A percentile compares a stretch with the other conserved stretches of the same genome.
Evolutionary conservation across 2,797 vertebrate species (phyloP).

Genomic region (Cuculus canorus): DNA sequence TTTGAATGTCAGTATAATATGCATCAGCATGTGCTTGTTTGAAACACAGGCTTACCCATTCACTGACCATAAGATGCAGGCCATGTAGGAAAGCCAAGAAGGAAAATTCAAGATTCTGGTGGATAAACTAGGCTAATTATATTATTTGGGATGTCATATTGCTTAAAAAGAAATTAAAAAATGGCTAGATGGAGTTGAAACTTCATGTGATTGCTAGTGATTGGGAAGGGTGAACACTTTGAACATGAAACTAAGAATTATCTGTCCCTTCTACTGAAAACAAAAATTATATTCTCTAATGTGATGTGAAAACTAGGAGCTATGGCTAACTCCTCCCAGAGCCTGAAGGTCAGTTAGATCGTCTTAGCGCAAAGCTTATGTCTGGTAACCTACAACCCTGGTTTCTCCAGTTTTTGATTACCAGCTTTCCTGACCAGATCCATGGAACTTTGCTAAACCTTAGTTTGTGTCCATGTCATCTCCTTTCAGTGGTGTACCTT

Average conservation of each 20-base stretch:
- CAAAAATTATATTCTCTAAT: neutral
- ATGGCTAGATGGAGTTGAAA: neutral
- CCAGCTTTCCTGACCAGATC: neutral
- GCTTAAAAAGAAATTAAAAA: neutral
- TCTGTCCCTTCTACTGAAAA: neutral
- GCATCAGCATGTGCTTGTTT: neutral
- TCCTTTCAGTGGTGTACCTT: neutral
- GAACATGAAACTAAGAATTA: neutral
- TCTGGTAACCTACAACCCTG: neutral
- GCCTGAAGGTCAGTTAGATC: neutral
- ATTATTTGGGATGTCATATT: neutral
- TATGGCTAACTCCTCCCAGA: neutral
- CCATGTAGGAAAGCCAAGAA: neutral
- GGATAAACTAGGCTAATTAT: too few species aligned
- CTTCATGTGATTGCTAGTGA: neutral
- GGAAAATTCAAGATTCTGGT: neutral
- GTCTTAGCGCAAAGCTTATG: neutral
- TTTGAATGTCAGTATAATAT: neutral
- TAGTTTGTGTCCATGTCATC: neutral
- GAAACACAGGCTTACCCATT: neutral
- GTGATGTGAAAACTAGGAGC: neutral
- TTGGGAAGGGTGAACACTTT: neutral
- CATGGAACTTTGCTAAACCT: neutral
- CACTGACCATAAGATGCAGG: neutral
- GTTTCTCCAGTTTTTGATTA: neutral